Base-by-base conservation (phyloP, 1,140 invertebrate genomes). In the Tetramorium alpestre region DNA sequence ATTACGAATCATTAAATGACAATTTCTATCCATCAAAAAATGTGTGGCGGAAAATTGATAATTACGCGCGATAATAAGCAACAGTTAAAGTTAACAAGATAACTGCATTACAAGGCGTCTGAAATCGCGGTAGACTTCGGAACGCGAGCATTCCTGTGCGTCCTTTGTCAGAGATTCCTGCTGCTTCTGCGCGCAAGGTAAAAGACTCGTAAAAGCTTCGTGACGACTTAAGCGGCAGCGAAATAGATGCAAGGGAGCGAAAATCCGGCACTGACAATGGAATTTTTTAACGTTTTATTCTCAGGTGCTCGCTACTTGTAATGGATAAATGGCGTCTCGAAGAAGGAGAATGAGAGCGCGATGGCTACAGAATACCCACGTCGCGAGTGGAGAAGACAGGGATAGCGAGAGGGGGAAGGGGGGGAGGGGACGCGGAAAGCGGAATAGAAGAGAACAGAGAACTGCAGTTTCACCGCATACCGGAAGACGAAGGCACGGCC, bases 401-500 rank as follows among this genome's bases (percentile, higher is more conserved):
- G 75, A 65, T 65, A 65, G 67, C 25, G 54, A 33, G 16, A 6
- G 13, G 58, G 7, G 3, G 54, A 33, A 6, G 0, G 28, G 13
- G 25, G 38, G 3, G 18, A 54, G 28, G 18, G 41, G 16, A 16
- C 44, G 51, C 65, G 69, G 51, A 78, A 78, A 88, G 73, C 65
- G 77, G 82, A 54, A 54, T 70, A 77, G 78, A 87, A 87, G 67
- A 84, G 80, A 87, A 84, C 69, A 70, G 82, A 86, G 81, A 88
- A 88, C 60, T 91, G 86, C 87, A 91, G 88, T 90, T 86, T 87
- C 78, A 89, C 85, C 81, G 90, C 91, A 92, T 92, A 90, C 92
- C 91, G 64, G 86, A 92, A 93, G 90, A 92, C 87, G 92, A 82
- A 91, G 91, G 84, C 86, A 88, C 89, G 91, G 87, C 91, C 87